Base-by-base conservation (phyloP, 2,113 vertebrate species). In the Coptodon bakossiorum region DNA sequence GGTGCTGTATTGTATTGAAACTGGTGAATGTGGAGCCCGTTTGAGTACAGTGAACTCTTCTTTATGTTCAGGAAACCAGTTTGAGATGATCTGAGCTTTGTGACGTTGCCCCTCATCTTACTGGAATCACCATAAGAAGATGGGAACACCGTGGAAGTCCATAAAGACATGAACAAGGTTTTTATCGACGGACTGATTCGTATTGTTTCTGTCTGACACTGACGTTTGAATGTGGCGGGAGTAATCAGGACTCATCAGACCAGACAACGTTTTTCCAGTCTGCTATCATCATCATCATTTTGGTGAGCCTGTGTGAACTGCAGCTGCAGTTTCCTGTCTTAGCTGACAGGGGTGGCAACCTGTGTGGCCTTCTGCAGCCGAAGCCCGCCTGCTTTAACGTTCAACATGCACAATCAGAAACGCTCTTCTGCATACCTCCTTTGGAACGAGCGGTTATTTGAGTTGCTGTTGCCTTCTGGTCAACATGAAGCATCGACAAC, bases 341-440 rank as follows among this genome's bases (percentile, higher is more conserved):
- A 73, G 22, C 14, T 5, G 71, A 76, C 9, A 48, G 68, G 22
- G 43, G 14, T 19, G 14, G 24, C 43, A 7, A 17, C 71, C 40
- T 48, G 40, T 48, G 71, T 29, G 71, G 43, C 19, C 71, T 48
- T 48, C 40, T 48, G 40, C 68, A 29, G 22, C 40, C 14, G 4
- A 0, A 29, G 1, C 24, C 24, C 2, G 16, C 22, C 71, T 3
- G 43, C 14, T 76, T 52, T 19, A 52, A 52, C 9, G 50, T 52
- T 76, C 6, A 12, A 48, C 24, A 29, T 19, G 43, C 16, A 29
- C 6, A 29, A 29, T 76, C 24, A 48, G 24, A 48, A 43, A 48
- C 16, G 9, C 71, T 76, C 40, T 48, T 76, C 43, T 76, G 14
- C 9, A 48, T 76, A 2, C 22, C 68, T 48, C 24, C 14, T 29